Evolutionary conservation across 2,888 invertebrate species (phyloP).

Genomic region (Lasioglossum leucozonium): DNA sequence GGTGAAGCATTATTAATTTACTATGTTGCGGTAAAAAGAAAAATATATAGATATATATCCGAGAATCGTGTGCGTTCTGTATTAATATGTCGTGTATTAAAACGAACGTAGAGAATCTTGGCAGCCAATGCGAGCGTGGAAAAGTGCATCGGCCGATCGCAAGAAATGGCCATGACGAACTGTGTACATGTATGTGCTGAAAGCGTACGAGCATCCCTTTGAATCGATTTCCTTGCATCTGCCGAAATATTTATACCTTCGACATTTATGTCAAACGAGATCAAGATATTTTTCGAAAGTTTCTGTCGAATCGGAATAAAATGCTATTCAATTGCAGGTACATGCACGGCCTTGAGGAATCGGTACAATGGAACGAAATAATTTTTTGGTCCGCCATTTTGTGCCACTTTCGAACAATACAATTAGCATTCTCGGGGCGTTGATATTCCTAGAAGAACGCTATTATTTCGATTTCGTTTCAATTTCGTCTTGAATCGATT

Average conservation of each 20-base stretch:
- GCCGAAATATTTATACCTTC: not conserved
- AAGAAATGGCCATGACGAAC: slow-evolving; percentile 81
- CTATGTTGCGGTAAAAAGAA: not conserved
- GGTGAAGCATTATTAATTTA: slow-evolving; percentile 4
- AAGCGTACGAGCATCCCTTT: slow-evolving; percentile 79
- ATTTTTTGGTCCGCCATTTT: not conserved
- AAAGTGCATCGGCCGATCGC: slow-evolving; percentile 47
- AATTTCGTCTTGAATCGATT: not conserved
- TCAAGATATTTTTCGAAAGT: not conserved
- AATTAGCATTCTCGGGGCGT: not conserved
- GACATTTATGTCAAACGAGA: not conserved
- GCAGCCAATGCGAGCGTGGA: slow-evolving; percentile 28
- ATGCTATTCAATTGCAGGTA: not conserved
- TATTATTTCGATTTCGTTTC: not conserved
- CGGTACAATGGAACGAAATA: not conserved
- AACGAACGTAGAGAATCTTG: slow-evolving; percentile 28
- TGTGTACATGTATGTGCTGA: slow-evolving; percentile 76
- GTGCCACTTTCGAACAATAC: not conserved
- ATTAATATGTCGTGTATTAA: slow-evolving; percentile 29
- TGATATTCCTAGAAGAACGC: not conserved
- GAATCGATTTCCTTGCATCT: slow-evolving; percentile 34
- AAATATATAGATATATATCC: not conserved
- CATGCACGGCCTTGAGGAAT: not conserved
- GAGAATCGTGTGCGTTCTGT: not conserved
- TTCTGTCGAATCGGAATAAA: not conserved